These are phyloP conservation scores for Cephus pulcher DNA, from an alignment of 2,888 invertebrate species.

Conservation along the genomic window DNA sequence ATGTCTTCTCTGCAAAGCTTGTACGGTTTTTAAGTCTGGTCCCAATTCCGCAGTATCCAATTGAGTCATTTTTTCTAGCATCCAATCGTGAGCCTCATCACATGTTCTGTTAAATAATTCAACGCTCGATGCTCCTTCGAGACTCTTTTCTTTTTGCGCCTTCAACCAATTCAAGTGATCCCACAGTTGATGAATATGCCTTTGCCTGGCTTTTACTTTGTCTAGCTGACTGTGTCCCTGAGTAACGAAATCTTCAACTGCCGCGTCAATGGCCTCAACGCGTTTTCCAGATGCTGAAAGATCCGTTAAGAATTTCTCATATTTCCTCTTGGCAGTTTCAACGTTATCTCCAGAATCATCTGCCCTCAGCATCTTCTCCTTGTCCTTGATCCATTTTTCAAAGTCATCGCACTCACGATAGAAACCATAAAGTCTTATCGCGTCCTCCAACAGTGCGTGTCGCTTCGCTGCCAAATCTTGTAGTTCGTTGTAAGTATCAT, in stretches of 20 bases:
- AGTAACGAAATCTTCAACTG: conserved; percentile 86
- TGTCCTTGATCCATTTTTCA: conserved; percentile 97
- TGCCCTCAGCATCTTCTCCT: conserved; percentile 86
- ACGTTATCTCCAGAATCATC: conserved; percentile 91
- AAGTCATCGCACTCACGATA: conserved; percentile 98
- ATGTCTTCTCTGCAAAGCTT: conserved; percentile 90
- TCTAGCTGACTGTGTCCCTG: conserved; percentile 90
- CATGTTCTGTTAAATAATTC: conserved; percentile 96
- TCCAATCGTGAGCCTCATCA: conserved; percentile 97
- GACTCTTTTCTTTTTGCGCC: conserved; percentile 88
- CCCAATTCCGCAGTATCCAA: conserved; percentile 82
- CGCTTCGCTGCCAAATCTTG: conserved; percentile 83
- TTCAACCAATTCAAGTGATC: conserved; percentile 87
- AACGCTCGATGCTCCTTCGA: conserved; percentile 93
- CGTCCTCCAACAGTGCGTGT: conserved; percentile 88
- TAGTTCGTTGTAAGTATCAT: conserved; percentile 84
- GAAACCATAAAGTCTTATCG: conserved; percentile 91
- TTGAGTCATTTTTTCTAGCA: conserved; percentile 94
- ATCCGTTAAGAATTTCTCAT: conserved; percentile 97
- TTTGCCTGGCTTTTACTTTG: conserved; percentile 79
- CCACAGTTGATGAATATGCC: conserved; percentile 91
- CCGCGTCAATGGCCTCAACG: conserved; percentile 87
- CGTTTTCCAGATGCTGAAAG: conserved; percentile 93
- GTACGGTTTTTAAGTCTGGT: conserved; percentile 90
- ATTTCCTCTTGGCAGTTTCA: conserved; percentile 92